These are phyloP conservation scores for Artibeus jamaicensis DNA, from an alignment of 2,797 vertebrate genomes.

Conservation along the genomic window DNA sequence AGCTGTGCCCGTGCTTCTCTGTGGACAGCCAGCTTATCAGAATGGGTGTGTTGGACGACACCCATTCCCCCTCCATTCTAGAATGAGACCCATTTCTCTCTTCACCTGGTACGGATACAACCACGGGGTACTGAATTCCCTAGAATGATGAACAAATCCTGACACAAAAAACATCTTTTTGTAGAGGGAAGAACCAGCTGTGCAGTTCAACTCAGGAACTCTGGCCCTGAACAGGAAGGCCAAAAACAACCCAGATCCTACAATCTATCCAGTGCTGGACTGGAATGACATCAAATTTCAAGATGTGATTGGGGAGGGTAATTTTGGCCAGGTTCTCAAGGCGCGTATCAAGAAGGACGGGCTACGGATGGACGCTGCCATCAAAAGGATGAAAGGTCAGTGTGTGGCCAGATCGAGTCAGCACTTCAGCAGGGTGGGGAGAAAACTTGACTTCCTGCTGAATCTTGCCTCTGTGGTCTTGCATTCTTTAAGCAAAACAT, in stretches of 20 bases:
- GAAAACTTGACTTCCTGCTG: conserved; percentile 51
- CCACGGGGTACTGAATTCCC: neutral
- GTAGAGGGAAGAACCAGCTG: conserved; percentile 91
- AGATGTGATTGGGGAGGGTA: conserved; percentile 92
- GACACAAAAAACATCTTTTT: conserved; percentile 56
- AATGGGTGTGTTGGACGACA: neutral
- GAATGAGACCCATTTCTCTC: neutral
- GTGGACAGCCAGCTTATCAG: neutral
- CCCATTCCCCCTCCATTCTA: neutral
- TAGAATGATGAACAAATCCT: conserved; percentile 37
- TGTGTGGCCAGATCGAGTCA: neutral
- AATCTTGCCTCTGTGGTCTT: neutral
- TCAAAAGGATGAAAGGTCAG: conserved; percentile 93
- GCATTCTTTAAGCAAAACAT: neutral
- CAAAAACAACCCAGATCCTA: conserved; percentile 86
- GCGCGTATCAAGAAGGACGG: conserved; percentile 93
- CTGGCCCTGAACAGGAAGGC: conserved; percentile 88
- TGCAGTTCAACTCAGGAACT: conserved; percentile 91
- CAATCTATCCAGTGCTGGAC: conserved; percentile 90
- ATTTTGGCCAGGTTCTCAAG: conserved; percentile 92
- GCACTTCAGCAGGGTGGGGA: conserved; percentile 34
- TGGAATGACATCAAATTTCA: conserved; percentile 94
- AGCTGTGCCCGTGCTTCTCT: neutral
- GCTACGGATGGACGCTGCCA: conserved; percentile 91
- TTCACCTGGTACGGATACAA: neutral